Evolutionary conservation across 2,888 invertebrate species (phyloP).

Genomic region (Pyrocoelia pectoralis): DNA sequence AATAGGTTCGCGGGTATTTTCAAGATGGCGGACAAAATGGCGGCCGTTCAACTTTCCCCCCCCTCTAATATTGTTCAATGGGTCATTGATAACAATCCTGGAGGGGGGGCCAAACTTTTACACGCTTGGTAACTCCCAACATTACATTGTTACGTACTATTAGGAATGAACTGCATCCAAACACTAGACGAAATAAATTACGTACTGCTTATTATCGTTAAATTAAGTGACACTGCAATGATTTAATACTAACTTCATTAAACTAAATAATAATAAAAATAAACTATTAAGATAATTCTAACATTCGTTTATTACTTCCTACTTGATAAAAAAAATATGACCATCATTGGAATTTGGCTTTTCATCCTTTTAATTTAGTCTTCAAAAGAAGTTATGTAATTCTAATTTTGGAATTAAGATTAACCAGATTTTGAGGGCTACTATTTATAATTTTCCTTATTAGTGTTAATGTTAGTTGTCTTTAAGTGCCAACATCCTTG

Average conservation of each 20-base stretch:
- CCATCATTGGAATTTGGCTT: background rate
- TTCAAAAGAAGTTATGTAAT: background rate
- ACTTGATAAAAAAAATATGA: constrained; percentile 2
- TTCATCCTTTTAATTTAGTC: background rate
- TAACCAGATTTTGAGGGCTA: constrained; percentile 7
- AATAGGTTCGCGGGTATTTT: too few relatives aligned
- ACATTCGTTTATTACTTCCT: constrained; percentile 8
- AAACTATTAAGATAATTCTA: constrained; percentile 7
- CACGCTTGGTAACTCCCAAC: too few relatives aligned
- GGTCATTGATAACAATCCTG: too few relatives aligned
- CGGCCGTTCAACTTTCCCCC: too few relatives aligned
- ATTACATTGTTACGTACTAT: too few relatives aligned
- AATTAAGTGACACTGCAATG: constrained; percentile 8
- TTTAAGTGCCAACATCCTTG: background rate
- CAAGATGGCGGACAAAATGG: too few relatives aligned
- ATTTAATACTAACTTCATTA: constrained; percentile 7
- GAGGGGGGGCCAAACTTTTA: too few relatives aligned
- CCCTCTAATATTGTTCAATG: too few relatives aligned
- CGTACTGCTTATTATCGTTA: too few relatives aligned
- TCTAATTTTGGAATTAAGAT: constrained; percentile 10
- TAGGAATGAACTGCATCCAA: too few relatives aligned
- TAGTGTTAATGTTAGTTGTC: constrained; percentile 5
- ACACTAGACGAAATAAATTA: too few relatives aligned
- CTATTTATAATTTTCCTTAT: constrained; percentile 11
- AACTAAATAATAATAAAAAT: background rate